Conservation (phyloP, 2,113 vertebrate species). For the Lota lota region DNA sequence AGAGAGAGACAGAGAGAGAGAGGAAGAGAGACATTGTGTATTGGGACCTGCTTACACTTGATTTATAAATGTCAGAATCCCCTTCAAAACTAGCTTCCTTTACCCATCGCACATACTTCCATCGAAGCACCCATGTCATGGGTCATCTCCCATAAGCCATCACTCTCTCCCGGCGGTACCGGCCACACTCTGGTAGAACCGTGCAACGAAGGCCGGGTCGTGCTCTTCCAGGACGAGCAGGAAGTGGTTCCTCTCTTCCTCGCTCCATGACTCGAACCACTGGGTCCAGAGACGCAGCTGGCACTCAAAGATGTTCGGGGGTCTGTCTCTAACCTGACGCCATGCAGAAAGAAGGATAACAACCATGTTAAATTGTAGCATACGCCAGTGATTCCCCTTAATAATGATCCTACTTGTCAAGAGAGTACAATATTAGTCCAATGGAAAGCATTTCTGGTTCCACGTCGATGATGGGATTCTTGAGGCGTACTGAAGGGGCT, state of each 20-base stretch:
- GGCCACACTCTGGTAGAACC: conserved; percentile 80
- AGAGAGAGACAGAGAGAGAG: too few species aligned
- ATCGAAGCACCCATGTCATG: not conserved
- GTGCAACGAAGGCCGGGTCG: conserved; percentile 78
- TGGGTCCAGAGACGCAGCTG: conserved; percentile 88
- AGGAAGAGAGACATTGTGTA: too few species aligned
- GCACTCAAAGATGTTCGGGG: conserved; percentile 86
- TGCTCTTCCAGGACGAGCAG: conserved; percentile 77
- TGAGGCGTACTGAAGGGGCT: not conserved
- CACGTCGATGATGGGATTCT: not conserved
- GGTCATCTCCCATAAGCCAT: conserved; percentile 4
- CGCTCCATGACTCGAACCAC: conserved; percentile 88
- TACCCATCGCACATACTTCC: not conserved
- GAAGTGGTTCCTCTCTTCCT: conserved; percentile 84
- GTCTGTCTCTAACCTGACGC: conserved; percentile 71
- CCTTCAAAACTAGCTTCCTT: too few species aligned
- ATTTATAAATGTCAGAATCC: too few species aligned
- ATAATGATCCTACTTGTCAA: too few species aligned
- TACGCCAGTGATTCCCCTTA: too few species aligned
- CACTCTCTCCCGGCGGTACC: conserved; percentile 78
- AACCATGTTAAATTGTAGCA: not conserved
- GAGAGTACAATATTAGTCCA: too few species aligned
- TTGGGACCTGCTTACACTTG: too few species aligned
- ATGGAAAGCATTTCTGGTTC: too few species aligned
- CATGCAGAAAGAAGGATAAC: not conserved